A percentile compares a stretch with the other conserved stretches of the same genome.
These are phyloP conservation scores for Dreissena rostriformis DNA, from an alignment of 1,140 invertebrate species.

Conservation along the genomic window DNA sequence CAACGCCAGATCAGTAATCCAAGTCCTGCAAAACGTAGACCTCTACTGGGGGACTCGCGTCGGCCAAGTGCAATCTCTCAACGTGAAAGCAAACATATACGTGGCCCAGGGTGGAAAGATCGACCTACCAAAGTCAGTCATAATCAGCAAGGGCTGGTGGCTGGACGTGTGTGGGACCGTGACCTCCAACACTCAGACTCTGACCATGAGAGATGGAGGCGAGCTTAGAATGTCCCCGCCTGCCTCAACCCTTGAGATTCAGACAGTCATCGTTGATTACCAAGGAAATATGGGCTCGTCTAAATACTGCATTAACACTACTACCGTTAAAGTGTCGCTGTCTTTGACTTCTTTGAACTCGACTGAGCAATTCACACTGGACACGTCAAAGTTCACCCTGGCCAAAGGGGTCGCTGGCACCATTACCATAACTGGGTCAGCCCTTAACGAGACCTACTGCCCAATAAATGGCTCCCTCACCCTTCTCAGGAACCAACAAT, in stretches of 20 bases:
- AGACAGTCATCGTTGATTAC: slow-evolving; percentile 59
- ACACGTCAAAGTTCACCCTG: slow-evolving; percentile 25
- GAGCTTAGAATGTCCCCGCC: slow-evolving; percentile 60
- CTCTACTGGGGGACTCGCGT: slow-evolving; percentile 55
- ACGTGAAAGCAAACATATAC: slow-evolving; percentile 53
- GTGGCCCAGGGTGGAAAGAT: slow-evolving; percentile 58
- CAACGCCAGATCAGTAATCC: slow-evolving; percentile 34
- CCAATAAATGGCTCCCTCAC: slow-evolving; percentile 13
- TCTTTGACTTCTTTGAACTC: slow-evolving; percentile 53
- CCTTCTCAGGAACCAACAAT: slow-evolving; percentile 58
- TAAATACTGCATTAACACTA: slow-evolving; percentile 46
- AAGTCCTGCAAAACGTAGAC: slow-evolving; percentile 55
- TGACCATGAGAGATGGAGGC: slow-evolving; percentile 59
- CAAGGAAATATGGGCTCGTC: slow-evolving; percentile 58
- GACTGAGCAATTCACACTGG: slow-evolving; percentile 38
- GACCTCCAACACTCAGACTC: slow-evolving; percentile 43
- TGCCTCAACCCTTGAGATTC: slow-evolving; percentile 52
- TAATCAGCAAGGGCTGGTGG: slow-evolving; percentile 57
- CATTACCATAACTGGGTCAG: slow-evolving; percentile 7
- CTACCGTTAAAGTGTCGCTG: slow-evolving; percentile 50
- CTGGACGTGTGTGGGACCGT: slow-evolving; percentile 69
- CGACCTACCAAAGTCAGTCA: slow-evolving; percentile 63
- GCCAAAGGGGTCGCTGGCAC: slow-evolving; percentile 6
- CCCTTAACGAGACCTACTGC: slow-evolving; percentile 42
- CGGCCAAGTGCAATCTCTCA: slow-evolving; percentile 19